Conservation (phyloP, 37 sponge, comb jelly and placozoan species). For the Beroe ovata region DNA sequence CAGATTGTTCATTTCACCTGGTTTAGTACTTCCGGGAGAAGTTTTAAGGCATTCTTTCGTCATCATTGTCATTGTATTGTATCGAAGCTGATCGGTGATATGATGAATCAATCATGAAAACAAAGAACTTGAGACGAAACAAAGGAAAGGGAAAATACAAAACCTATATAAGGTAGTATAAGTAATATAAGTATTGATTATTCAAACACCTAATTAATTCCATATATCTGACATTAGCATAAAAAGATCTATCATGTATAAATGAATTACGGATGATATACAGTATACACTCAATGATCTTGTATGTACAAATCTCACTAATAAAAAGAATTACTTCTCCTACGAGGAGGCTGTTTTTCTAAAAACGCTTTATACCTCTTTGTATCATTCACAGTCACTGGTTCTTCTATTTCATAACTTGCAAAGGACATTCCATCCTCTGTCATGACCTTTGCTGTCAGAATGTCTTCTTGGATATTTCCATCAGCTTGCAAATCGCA, state of each 20-base stretch:
- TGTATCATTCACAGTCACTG: slow-evolving; percentile 62
- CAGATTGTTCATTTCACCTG: background rate
- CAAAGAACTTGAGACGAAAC: no score
- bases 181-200: no score
- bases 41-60: slow-evolving; percentile 33
- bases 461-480: slow-evolving; percentile 48
- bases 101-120: no score
- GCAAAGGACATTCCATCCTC: slow-evolving; percentile 59
- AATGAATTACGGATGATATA: no score
- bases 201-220: no score
- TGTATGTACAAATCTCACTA: no score
- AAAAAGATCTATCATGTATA: no score
- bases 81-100: background rate
- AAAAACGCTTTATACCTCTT: slow-evolving; percentile 58
- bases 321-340: background rate
- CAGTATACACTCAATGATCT: no score
- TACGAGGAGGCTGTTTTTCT: slow-evolving; percentile 6
- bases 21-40: slow-evolving; percentile 16
- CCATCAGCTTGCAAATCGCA: slow-evolving; percentile 64
- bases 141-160: no score
- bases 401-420: slow-evolving; percentile 55
- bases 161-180: no score
- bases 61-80: slow-evolving; percentile 21
- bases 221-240: no score
- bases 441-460: slow-evolving; percentile 23